Conservation (phyloP, 2,113 vertebrate species). For the Pleuronectes platessa region DNA sequence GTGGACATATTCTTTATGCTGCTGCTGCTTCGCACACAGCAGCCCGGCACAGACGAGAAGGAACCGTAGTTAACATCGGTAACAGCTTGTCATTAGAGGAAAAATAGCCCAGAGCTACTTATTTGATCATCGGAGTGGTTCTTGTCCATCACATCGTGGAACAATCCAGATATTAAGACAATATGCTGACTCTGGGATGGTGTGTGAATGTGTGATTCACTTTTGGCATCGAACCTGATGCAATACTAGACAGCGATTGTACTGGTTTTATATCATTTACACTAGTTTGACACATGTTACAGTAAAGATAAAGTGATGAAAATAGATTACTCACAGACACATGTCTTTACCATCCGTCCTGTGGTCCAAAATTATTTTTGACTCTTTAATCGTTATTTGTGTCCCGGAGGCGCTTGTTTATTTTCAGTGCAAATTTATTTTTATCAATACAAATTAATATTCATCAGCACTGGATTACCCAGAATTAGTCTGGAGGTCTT, state of each 20-base stretch:
- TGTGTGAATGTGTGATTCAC: slow-evolving; percentile 2
- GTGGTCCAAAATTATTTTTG: background rate
- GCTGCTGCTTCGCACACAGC: slow-evolving; percentile 63
- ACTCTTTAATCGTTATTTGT: slow-evolving; percentile 2
- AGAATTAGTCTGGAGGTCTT: slow-evolving; percentile 1
- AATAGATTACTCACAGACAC: too few relatives aligned
- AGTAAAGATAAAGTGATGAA: too few relatives aligned
- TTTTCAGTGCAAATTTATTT: slow-evolving; percentile 23
- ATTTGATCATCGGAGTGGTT: slow-evolving; percentile 74
- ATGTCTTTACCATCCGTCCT: background rate
- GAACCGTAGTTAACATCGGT: slow-evolving; percentile 60
- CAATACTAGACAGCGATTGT: background rate
- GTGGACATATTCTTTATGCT: slow-evolving; percentile 70
- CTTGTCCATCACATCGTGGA: slow-evolving; percentile 66
- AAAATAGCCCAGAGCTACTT: slow-evolving; percentile 70
- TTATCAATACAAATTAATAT: background rate
- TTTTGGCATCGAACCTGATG: background rate
- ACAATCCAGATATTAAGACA: slow-evolving; percentile 26
- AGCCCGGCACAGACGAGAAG: slow-evolving; percentile 52
- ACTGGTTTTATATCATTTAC: too few relatives aligned
- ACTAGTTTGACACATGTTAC: too few relatives aligned
- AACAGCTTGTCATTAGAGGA: slow-evolving; percentile 72
- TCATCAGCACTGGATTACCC: background rate
- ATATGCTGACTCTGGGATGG: slow-evolving; percentile 21
- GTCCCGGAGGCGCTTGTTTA: slow-evolving; percentile 1